A percentile compares a stretch with the other conserved stretches of the same genome.
Conservation (phyloP, 2,888 invertebrate species). For the Erannis defoliaria region DNA sequence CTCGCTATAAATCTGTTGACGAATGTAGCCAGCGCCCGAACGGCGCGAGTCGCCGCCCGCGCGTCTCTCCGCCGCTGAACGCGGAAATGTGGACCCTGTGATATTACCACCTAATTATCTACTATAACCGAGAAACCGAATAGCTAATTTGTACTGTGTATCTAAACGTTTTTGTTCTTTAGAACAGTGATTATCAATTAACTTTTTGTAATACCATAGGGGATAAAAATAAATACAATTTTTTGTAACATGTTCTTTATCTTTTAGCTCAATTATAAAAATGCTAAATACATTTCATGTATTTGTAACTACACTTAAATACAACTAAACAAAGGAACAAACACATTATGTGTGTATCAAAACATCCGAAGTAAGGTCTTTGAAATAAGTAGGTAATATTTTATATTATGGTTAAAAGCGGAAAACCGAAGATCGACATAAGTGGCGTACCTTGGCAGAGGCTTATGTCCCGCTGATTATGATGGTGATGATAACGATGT, state of each 20-base stretch:
- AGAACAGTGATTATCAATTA: conserved; percentile 34
- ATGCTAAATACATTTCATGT: neutral
- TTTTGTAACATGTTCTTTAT: conserved; percentile 11
- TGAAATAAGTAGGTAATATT: too few species aligned
- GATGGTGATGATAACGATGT: too few species aligned
- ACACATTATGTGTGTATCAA: neutral
- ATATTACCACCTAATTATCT: conserved; percentile 72
- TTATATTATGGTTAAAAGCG: too few species aligned
- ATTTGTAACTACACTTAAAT: too few species aligned
- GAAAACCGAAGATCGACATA: too few species aligned
- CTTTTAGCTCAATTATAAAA: conserved; percentile 1
- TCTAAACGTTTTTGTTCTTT: conserved; percentile 30
- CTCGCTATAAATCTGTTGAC: conserved; percentile 81
- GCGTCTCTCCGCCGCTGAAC: conserved; percentile 47
- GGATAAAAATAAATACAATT: conserved; percentile 3
- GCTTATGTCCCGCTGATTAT: too few species aligned
- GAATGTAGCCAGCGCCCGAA: conserved; percentile 54
- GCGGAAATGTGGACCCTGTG: conserved; percentile 62
- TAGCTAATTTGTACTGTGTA: conserved; percentile 58
- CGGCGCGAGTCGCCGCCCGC: conserved; percentile 38
- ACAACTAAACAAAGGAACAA: too few species aligned
- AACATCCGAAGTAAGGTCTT: neutral
- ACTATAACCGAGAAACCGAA: conserved; percentile 59
- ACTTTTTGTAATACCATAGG: conserved; percentile 25
- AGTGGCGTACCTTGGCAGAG: too few species aligned